Evolutionary conservation across 2,888 invertebrate genomes (phyloP), one percentile per base, ranked within the genome.

Genomic region (Belgica antarctica): DNA sequence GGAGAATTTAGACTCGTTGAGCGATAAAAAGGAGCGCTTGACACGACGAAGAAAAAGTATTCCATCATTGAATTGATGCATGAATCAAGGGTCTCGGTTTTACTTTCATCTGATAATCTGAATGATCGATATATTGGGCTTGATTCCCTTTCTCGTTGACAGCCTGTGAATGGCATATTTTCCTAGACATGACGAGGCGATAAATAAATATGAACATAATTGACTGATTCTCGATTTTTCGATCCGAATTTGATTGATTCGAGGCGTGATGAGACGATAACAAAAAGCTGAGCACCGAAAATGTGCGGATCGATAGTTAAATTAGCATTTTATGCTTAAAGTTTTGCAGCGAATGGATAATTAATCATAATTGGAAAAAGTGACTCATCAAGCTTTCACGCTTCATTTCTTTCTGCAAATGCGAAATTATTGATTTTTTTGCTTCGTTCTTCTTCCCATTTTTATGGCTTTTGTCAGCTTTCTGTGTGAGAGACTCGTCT

Each of bases 371-470:
- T n/a, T 41, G 2, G 41, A 41, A 41, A 41, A 15, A n/a, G 15
- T 5, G 2, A 41, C 15, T 41, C 41, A 41, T 41, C 15, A 41
- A 41, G 41, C 41, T 15, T 41, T 41, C 41, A 52, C 12, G 52
- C 52, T 52, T 52, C 17, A 52, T 19, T 15, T 65, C 27, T 15
- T 65, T 47, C n/a, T 19, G 15, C 17, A 63, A 36, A 28, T 66
- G 46, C 25, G 63, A 66, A 47, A 46, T 47, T 63, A 66, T 66
- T 27, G 65, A 66, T 66, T 66, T 66, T n/a, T n/a, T n/a, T n/a
- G n/a, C n/a, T n/a, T 66, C 25, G 12, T 28, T 15, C 17, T 66
- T 25, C 34, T 41, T 63, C 25, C 27, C 12, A 12, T 25, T 36
- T 36, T 66, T 66, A 47, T 65, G 65, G n/a, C 41, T 41, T 65